Evolutionary conservation across 2,888 invertebrate species (phyloP), one percentile per base, ranked within the genome.

Genomic region (Branchipolynoe longqiensis): DNA sequence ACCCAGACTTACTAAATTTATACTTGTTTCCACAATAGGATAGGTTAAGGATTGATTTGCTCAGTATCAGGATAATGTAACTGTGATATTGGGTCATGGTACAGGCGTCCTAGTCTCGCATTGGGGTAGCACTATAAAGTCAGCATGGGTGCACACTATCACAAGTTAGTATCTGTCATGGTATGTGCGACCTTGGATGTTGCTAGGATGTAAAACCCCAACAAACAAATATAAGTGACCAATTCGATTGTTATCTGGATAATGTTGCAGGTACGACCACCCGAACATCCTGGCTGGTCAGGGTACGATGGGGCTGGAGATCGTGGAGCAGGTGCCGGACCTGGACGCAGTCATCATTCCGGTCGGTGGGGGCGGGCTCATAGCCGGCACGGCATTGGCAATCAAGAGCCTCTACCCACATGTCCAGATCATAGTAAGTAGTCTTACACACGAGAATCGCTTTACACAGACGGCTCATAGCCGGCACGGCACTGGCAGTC

Each of bases 281-380:
- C 98, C 98, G 0, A 96, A 98, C 92, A 97, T 98, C 88, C 96
- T 98, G 95, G 97, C 98, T 0, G 98, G 98, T 0, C 98, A 98
- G 93, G 98, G 98, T 14, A 98, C 98, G 0, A 95, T 98, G 91
- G 98, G 98, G 0, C 94, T 99, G 90, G 98, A 98, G 94, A 98
- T 98, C 86, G 93, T 97, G 36, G 98, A 98, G 91, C 97, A 98
- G 97, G 97, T 98, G 0, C 95, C 96, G 0, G 95, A 97, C 85
- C 95, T 98, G 22, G 98, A 98, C 93, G 98, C 98, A 0, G 96
- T 98, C 40, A 95, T 99, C 31, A 96, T 99, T 25, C 98, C 98
- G 0, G 97, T 98, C 0, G 98, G 98, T 0, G 98, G 98, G n/a
- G 98, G 97, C 0, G 98, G 98, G 0, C 95, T 98, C 0, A 95